Evolutionary conservation across 2,888 invertebrate genomes (phyloP).

Genomic region (Clepsis dumicolana): DNA sequence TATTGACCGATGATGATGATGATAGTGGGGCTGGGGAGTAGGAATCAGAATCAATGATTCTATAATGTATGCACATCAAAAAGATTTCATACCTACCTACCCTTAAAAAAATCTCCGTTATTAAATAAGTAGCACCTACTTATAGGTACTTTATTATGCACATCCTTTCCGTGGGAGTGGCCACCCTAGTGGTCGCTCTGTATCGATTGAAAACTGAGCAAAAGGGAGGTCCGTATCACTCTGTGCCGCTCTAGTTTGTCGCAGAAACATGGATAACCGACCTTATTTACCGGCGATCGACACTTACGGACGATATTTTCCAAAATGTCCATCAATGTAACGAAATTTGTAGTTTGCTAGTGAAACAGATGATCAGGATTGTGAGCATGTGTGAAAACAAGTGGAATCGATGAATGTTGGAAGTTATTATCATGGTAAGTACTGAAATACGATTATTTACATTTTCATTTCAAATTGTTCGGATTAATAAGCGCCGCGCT

Average conservation of each 20-base stretch:
- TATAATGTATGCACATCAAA: too few species aligned
- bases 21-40: too few species aligned
- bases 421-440: conserved; percentile 32
- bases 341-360: background rate
- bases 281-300: conserved; percentile 38
- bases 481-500: background rate
- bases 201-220: conserved; percentile 77
- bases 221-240: conserved; percentile 69
- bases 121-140: background rate
- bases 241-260: conserved; percentile 71
- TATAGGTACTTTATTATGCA: conserved; percentile 30
- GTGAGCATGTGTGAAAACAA: conserved; percentile 32
- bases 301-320: conserved; percentile 19
- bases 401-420: conserved; percentile 13
- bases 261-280: conserved; percentile 79
- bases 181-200: conserved; percentile 67
- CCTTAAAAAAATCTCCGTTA: conserved; percentile 11
- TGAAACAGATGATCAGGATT: conserved; percentile 3
- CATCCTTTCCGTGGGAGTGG: conserved; percentile 53
- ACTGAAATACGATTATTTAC: background rate
- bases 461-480: background rate
- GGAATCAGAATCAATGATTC: too few species aligned
- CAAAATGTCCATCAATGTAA: conserved; percentile 28
- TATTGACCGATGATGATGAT: too few species aligned
- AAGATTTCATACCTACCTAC: too few species aligned